Conservation (phyloP, 2,797 vertebrate genomes). For the Telmatherina bonti region DNA sequence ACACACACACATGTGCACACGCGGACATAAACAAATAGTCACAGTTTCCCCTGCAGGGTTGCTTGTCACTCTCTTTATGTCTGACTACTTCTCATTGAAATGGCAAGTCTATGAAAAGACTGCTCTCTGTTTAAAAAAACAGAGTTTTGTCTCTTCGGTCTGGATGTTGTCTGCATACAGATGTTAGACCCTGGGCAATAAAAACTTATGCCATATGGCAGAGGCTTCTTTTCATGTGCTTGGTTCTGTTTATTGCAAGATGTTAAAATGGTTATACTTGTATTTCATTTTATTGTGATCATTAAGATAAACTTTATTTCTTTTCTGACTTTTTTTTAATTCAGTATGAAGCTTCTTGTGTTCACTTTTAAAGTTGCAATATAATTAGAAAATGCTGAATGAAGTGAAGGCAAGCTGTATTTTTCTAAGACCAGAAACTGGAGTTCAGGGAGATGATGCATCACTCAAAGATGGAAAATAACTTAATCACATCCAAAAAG, state of each 20-base stretch:
- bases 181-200: constrained; percentile 62
- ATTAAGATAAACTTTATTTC: constrained; percentile 10
- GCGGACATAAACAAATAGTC: constrained; percentile 43
- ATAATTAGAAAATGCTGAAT: not conserved
- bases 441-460: not conserved
- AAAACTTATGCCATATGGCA: constrained; percentile 64
- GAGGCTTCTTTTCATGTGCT: constrained; percentile 37
- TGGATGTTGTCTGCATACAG: constrained; percentile 63
- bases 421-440: not conserved
- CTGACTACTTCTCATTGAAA: constrained; percentile 44
- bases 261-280: constrained; percentile 21
- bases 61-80: constrained; percentile 54
- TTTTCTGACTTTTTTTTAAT: constrained; percentile 2
- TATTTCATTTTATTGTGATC: constrained; percentile 22
- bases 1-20: constrained; percentile 13
- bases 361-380: not conserved
- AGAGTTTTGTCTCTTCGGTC: constrained; percentile 51
- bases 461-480: too few species aligned
- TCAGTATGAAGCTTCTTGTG: constrained; percentile 8
- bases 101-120: constrained; percentile 47
- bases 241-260: constrained; percentile 37
- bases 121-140: constrained; percentile 36
- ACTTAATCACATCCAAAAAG: too few species aligned
- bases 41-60: constrained; percentile 43
- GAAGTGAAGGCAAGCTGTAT: not conserved